Percentiles rank a stretch among this genome's conserved stretches.
phyloP scores from a whole-genome alignment of 2,888 invertebrate genomes.

The Ashinkailepas kermadecensis region DNA sequence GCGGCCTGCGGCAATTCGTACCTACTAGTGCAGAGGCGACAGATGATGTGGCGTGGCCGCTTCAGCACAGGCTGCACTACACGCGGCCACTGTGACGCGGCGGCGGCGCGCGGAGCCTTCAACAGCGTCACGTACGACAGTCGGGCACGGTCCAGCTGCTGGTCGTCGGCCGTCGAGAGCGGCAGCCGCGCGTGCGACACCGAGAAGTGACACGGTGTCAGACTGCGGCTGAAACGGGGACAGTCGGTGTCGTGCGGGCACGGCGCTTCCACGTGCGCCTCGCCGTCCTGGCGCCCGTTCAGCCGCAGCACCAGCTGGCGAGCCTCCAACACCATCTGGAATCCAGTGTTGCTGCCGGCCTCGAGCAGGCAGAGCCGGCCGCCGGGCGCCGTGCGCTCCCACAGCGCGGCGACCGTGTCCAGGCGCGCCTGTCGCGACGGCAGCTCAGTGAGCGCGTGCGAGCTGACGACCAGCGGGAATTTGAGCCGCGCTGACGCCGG shows the following conservation, averaged over 20 bases:
- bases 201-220: slow-evolving; percentile 29
- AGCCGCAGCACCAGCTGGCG: slow-evolving; percentile 28
- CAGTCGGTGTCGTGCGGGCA: slow-evolving; percentile 32
- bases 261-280: slow-evolving; percentile 30
- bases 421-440: slow-evolving; percentile 28
- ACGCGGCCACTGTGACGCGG: slow-evolving; percentile 29
- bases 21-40: slow-evolving; percentile 28
- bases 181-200: slow-evolving; percentile 26
- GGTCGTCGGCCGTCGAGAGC: background rate
- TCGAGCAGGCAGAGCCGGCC: slow-evolving; percentile 31
- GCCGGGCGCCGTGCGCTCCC: slow-evolving; percentile 30
- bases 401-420: slow-evolving; percentile 30
- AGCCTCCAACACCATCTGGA: slow-evolving; percentile 29
- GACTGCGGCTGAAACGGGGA: slow-evolving; percentile 28
- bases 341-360: slow-evolving; percentile 30
- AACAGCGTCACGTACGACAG: background rate
- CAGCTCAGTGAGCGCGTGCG: slow-evolving; percentile 29
- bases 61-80: slow-evolving; percentile 27
- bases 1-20: background rate
- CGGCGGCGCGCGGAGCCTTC: slow-evolving; percentile 13
- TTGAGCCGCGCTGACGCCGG: slow-evolving; percentile 28
- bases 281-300: background rate
- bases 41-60: slow-evolving; percentile 26
- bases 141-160: background rate
- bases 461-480: slow-evolving; percentile 30